Conservation (phyloP, 2,888 invertebrate species). For the Catocala nupta region DNA sequence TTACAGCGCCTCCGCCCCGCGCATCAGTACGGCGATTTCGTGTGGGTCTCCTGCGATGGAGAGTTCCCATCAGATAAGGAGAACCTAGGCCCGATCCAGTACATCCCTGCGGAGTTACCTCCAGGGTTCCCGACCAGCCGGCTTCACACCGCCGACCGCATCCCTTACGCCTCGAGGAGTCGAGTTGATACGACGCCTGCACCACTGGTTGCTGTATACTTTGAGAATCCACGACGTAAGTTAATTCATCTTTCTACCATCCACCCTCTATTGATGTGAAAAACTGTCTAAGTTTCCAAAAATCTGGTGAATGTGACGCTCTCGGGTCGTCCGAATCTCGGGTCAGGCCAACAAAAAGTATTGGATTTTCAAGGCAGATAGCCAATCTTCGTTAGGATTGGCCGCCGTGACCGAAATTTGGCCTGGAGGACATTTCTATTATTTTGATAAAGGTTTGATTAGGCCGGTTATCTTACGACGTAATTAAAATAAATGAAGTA, state of each 20-base stretch:
- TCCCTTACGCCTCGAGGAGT: conserved; percentile 68
- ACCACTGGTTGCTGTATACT: conserved; percentile 75
- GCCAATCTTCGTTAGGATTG: no score
- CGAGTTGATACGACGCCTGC: conserved; percentile 73
- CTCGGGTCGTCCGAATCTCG: no score
- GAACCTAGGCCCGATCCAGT: conserved; percentile 90
- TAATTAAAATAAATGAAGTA: no score
- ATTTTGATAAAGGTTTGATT: no score
- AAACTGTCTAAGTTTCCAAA: no score
- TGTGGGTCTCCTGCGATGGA: conserved; percentile 95
- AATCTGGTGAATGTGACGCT: no score
- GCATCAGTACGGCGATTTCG: conserved; percentile 84
- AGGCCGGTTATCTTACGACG: no score
- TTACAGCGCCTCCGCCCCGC: conserved; percentile 69
- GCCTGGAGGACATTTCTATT: no score
- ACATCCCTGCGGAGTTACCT: conserved; percentile 89
- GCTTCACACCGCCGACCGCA: conserved; percentile 77
- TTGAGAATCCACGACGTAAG: conserved; percentile 80
- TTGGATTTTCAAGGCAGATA: no score
- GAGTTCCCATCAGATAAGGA: conserved; percentile 92
- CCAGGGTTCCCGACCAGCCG: conserved; percentile 83
- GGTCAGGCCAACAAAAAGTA: no score
- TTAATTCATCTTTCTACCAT: conserved; percentile 10
- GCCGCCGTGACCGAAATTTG: no score
- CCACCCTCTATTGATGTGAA: no score